phyloP scores from a whole-genome alignment of 2,113 vertebrate genomes.

The human (Homo sapiens) region DNA sequence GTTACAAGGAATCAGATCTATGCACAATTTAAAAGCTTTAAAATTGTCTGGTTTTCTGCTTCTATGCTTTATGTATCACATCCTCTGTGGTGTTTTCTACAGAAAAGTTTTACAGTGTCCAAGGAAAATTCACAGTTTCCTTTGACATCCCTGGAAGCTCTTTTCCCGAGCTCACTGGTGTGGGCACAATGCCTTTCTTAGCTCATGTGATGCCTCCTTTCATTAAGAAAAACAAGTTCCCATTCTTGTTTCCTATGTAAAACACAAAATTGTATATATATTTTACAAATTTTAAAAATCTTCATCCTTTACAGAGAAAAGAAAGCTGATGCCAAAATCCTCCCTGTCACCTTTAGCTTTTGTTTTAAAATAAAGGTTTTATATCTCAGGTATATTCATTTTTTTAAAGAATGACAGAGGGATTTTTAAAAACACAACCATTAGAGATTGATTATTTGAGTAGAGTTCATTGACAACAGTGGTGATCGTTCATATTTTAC shows the following conservation, averaged over 20 bases:
- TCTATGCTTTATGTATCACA: not conserved
- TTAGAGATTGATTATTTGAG: not conserved
- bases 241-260: not conserved
- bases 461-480: not conserved
- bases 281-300: not conserved
- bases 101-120: not conserved
- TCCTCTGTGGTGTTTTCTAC: not conserved
- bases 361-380: not conserved
- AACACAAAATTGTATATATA: not conserved
- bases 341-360: not conserved
- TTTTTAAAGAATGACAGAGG: not conserved
- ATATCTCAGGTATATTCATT: not conserved
- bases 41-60: not conserved
- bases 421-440: not conserved
- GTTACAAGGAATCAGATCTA: not conserved
- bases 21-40: not conserved
- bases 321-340: not conserved
- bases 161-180: not conserved
- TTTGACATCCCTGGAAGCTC: not conserved
- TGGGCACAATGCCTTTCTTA: not conserved
- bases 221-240: not conserved
- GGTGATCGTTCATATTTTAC: too few relatives aligned
- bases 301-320: not conserved
- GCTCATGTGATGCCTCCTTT: not conserved
- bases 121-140: not conserved